Evolutionary conservation across 35 echinoderm and acorn worm species (phyloP).

Genomic region (Lytechinus pictus): DNA sequence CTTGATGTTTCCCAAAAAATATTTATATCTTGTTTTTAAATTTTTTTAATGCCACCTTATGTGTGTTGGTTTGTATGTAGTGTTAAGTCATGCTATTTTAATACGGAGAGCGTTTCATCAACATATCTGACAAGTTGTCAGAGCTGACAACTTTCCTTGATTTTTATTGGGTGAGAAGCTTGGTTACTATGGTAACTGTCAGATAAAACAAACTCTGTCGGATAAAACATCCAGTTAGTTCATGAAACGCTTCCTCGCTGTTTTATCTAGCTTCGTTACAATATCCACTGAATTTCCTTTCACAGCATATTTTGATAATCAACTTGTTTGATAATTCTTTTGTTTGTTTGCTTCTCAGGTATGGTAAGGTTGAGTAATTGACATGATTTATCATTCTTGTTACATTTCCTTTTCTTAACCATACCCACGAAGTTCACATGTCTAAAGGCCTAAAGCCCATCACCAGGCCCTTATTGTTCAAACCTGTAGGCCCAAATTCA

Average conservation of each 20-base stretch:
- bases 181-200: no score
- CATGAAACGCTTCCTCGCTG: no score
- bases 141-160: no score
- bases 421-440: no score
- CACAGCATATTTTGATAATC: background rate
- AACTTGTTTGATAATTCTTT: background rate
- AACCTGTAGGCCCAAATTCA: no score
- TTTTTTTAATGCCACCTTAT: background rate
- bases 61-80: background rate
- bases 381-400: background rate
- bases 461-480: no score
- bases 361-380: background rate
- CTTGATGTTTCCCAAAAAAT: background rate
- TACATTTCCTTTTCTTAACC: background rate
- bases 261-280: background rate
- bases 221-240: no score
- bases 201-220: no score
- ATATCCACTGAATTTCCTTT: background rate
- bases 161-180: no score
- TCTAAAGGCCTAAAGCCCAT: no score
- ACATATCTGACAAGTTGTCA: no score
- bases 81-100: background rate
- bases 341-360: background rate
- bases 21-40: background rate
- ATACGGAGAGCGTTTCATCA: no score